Conservation (phyloP, 2,113 vertebrate species). For the Nematolebias whitei region DNA sequence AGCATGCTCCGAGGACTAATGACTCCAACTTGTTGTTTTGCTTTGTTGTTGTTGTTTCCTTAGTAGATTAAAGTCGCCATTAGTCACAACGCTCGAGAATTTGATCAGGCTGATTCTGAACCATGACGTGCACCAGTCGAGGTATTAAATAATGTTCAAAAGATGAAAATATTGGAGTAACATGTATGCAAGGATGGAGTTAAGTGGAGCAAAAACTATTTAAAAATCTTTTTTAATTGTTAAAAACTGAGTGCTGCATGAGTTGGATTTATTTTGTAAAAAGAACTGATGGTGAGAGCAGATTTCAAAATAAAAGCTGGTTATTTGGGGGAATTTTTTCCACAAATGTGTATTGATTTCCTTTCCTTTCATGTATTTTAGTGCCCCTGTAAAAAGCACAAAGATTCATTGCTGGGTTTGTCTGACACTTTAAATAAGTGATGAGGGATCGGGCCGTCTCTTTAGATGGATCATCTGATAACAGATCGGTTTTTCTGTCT, state of each 20-base stretch:
- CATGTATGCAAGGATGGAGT: background rate
- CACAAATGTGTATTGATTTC: slow-evolving; percentile 24
- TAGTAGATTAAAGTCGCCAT: slow-evolving; percentile 56
- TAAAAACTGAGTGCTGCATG: slow-evolving; percentile 13
- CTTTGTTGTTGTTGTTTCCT: slow-evolving; percentile 30
- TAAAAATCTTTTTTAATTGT: slow-evolving; percentile 12
- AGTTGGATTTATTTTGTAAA: background rate
- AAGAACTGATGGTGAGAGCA: slow-evolving; percentile 4
- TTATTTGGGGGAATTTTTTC: slow-evolving; percentile 4
- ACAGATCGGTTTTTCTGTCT: background rate
- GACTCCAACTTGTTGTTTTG: slow-evolving; percentile 62
- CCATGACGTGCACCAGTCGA: slow-evolving; percentile 27
- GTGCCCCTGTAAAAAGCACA: slow-evolving; percentile 2
- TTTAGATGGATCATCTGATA: slow-evolving; percentile 8
- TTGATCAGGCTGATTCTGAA: slow-evolving; percentile 56
- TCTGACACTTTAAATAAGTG: slow-evolving; percentile 24
- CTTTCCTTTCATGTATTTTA: slow-evolving; percentile 20
- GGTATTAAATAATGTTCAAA: slow-evolving; percentile 43
- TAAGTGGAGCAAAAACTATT: slow-evolving; percentile 18
- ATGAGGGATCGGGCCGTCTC: slow-evolving; percentile 1
- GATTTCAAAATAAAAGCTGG: slow-evolving; percentile 18
- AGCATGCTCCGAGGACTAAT: slow-evolving; percentile 61
- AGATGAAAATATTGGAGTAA: slow-evolving; percentile 31
- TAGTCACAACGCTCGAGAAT: slow-evolving; percentile 60
- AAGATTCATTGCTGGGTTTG: slow-evolving; percentile 16